These are phyloP conservation scores for Trichopria drosophilae DNA, from an alignment of 2,888 invertebrate genomes.

Conservation along the genomic window DNA sequence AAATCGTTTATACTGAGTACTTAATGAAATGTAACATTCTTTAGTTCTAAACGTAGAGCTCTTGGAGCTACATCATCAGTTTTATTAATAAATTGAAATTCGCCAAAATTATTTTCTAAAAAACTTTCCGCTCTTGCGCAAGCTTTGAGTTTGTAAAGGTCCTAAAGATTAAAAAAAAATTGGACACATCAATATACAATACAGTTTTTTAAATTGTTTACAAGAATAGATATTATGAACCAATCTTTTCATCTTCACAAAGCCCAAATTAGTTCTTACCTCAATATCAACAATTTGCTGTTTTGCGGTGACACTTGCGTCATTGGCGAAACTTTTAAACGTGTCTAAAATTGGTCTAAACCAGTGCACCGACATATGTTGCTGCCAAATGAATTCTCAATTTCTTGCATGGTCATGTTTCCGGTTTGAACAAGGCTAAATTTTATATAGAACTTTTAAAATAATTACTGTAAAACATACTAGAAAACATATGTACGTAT, in stretches of 20 bases:
- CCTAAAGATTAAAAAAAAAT: too few relatives aligned
- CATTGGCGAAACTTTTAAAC: conserved; percentile 73
- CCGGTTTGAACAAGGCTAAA: conserved; percentile 54
- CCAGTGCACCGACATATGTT: conserved; percentile 79
- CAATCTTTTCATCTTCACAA: too few relatives aligned
- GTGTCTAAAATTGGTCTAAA: conserved; percentile 76
- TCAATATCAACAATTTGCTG: conserved; percentile 61
- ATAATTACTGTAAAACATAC: too few relatives aligned
- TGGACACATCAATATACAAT: too few relatives aligned
- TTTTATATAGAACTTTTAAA: not conserved
- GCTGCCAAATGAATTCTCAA: conserved; percentile 72
- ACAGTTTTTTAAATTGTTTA: too few relatives aligned
- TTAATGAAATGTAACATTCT: conserved; percentile 62
- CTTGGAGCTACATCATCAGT: conserved; percentile 50
- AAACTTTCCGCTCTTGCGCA: conserved; percentile 58
- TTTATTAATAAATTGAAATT: conserved; percentile 52
- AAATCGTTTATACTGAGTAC: conserved; percentile 63
- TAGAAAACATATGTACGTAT: too few relatives aligned
- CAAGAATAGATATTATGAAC: too few relatives aligned
- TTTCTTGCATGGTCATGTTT: conserved; percentile 64
- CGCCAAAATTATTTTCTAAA: too few relatives aligned
- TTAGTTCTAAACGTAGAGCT: conserved; percentile 53
- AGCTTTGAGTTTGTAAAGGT: conserved; percentile 45
- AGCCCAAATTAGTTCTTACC: too few relatives aligned
- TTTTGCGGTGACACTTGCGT: conserved; percentile 62